phyloP scores from a whole-genome alignment of 1,140 invertebrate species.

The Goniozus legneri region DNA sequence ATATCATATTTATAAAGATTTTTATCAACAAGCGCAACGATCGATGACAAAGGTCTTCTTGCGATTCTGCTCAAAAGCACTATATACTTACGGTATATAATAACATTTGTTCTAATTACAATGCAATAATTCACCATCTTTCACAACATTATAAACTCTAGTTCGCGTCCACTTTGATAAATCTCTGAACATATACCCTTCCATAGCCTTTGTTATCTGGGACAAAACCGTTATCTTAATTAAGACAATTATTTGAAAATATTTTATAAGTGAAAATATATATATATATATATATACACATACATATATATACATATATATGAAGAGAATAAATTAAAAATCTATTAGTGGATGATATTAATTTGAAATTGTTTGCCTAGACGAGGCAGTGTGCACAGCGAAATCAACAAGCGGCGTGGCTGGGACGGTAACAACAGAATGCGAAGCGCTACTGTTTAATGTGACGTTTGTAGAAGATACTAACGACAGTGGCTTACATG shows the following conservation, averaged over 20 bases:
- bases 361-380: conserved; percentile 47
- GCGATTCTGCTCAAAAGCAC: conserved; percentile 14
- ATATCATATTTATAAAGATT: conserved; percentile 15
- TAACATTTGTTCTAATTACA: conserved; percentile 35
- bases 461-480: conserved; percentile 29
- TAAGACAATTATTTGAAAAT: conserved; percentile 26
- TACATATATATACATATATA: conserved; percentile 25
- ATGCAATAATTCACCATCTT: conserved; percentile 33
- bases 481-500: conserved; percentile 39
- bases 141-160: conserved; percentile 38
- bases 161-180: conserved; percentile 29
- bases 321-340: conserved; percentile 49
- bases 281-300: no score
- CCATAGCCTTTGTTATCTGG: conserved; percentile 40
- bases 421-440: conserved; percentile 25
- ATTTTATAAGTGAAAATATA: no score
- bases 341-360: conserved; percentile 48
- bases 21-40: conserved; percentile 17
- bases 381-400: conserved; percentile 42
- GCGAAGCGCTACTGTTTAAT: conserved; percentile 21
- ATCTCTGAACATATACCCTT: conserved; percentile 33
- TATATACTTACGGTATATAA: conserved; percentile 15
- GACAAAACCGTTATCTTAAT: conserved; percentile 17
- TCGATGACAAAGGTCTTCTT: conserved; percentile 7
- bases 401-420: conserved; percentile 46